phyloP scores from a whole-genome alignment of 2,888 invertebrate species.

The Rhamphomyia laevipes region DNA sequence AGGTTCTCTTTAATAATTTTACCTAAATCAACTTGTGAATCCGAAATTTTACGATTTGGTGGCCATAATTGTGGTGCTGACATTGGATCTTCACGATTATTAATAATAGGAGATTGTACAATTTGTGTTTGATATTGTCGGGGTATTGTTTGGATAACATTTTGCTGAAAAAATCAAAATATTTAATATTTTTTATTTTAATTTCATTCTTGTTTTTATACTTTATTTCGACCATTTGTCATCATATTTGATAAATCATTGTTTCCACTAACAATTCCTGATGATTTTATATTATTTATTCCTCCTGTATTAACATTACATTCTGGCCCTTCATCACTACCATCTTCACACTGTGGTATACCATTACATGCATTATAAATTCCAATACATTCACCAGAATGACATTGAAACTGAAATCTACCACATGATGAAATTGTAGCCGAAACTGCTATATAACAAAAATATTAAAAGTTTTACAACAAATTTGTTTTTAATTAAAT shows the following conservation, averaged over 20 bases:
- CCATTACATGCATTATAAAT: slow-evolving; percentile 93
- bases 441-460: neutral
- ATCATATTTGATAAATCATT: neutral
- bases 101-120: slow-evolving; percentile 20
- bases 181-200: neutral
- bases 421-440: slow-evolving; percentile 43
- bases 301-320: neutral
- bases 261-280: neutral
- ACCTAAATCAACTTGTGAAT: slow-evolving; percentile 19
- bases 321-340: slow-evolving; percentile 82
- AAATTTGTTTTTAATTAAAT: neutral
- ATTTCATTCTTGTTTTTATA: neutral
- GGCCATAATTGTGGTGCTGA: slow-evolving; percentile 23
- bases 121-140: slow-evolving; percentile 18
- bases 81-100: slow-evolving; percentile 34
- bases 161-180: slow-evolving; percentile 9
- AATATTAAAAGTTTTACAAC: neutral
- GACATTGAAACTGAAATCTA: slow-evolving; percentile 80
- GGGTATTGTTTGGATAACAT: slow-evolving; percentile 5
- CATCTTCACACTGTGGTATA: slow-evolving; percentile 82
- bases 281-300: too few species aligned
- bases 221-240: neutral
- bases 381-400: slow-evolving; percentile 83
- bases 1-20: slow-evolving; percentile 4
- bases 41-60: slow-evolving; percentile 28